Conservation (phyloP, 2,113 vertebrate genomes). For the Poecilia latipinna region DNA sequence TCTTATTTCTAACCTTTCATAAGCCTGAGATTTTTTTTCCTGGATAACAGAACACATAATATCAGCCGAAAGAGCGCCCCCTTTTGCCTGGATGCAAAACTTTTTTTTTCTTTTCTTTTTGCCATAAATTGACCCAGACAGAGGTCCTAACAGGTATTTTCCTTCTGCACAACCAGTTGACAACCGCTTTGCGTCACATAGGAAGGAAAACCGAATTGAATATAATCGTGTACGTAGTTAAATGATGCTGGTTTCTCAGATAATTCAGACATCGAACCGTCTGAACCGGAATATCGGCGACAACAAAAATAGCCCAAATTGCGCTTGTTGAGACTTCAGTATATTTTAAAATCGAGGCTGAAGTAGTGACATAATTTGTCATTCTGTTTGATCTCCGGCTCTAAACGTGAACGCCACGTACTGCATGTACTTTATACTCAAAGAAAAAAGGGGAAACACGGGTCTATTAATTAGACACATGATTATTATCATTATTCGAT, state of each 20-base stretch:
- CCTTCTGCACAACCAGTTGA: neutral
- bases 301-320: constrained; percentile 27
- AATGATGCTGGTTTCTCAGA: neutral
- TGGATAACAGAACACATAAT: neutral
- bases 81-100: constrained; percentile 33
- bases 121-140: constrained; percentile 9
- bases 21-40: neutral
- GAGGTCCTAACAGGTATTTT: neutral
- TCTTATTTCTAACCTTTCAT: constrained; percentile 13
- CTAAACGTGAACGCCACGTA: neutral
- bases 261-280: constrained; percentile 33
- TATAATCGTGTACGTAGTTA: neutral
- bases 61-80: constrained; percentile 54
- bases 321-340: constrained; percentile 5
- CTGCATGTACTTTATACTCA: neutral
- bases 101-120: neutral
- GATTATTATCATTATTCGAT: neutral
- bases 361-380: neutral
- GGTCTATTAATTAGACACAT: neutral
- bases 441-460: neutral
- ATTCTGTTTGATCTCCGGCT: neutral
- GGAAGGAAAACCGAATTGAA: neutral
- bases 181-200: neutral
- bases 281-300: constrained; percentile 36
- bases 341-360: constrained; percentile 24